These are phyloP conservation scores for human (Homo sapiens) DNA, from an alignment of 2,113 vertebrate species.

Conservation along the genomic window DNA sequence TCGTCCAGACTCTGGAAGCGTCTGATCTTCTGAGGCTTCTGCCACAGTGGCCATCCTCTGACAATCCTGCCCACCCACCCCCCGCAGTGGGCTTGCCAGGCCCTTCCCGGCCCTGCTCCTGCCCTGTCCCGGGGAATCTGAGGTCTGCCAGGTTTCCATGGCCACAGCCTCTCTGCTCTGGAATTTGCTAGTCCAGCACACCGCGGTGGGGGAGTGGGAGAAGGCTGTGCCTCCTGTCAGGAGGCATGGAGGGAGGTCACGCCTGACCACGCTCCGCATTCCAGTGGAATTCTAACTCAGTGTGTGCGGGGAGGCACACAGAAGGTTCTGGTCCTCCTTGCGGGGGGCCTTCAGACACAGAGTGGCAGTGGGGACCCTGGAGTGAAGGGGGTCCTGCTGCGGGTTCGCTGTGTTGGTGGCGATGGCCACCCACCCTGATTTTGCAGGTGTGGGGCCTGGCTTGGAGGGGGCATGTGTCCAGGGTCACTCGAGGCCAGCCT, in stretches of 20 bases:
- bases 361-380: fast-evolving
- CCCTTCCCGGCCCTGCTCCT: not conserved
- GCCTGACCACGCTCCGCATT: fast-evolving
- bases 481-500: not conserved
- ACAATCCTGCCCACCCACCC: fast-evolving
- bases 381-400: not conserved
- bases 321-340: not conserved
- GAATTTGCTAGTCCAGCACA: not conserved
- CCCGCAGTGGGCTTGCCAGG: not conserved
- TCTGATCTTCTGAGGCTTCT: no score
- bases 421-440: fast-evolving
- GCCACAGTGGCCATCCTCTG: fast-evolving
- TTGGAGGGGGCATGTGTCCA: fast-evolving
- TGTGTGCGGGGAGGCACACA: fast-evolving
- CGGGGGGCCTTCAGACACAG: fast-evolving
- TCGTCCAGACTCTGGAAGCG: not conserved
- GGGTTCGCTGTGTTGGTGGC: fast-evolving
- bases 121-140: not conserved
- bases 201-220: fast-evolving
- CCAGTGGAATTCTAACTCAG: fast-evolving
- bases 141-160: not conserved
- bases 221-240: not conserved
- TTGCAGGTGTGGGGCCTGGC: not conserved
- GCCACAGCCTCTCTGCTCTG: not conserved
- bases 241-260: not conserved